Percentiles rank a stretch among this genome's conserved stretches.
phyloP scores from a whole-genome alignment of 2,888 invertebrate genomes.

The Gisinianus flammeolus region DNA sequence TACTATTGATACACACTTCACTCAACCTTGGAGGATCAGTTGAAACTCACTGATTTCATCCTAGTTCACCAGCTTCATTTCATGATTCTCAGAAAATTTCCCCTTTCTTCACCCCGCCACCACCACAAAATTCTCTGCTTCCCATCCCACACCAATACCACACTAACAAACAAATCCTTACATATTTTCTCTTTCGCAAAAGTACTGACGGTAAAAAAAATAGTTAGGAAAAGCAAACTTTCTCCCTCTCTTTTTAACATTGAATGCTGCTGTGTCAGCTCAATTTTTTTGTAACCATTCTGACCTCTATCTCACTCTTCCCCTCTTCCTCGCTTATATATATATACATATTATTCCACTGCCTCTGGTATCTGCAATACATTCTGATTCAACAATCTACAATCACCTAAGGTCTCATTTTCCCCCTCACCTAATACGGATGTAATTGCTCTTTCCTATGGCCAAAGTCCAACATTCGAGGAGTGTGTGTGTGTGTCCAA shows the following conservation, averaged over 20 bases:
- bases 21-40: neutral
- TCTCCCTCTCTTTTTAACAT: neutral
- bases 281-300: neutral
- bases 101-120: neutral
- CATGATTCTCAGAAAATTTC: neutral
- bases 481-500: neutral
- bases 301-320: neutral
- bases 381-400: neutral
- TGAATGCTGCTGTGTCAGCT: neutral
- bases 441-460: constrained; percentile 19
- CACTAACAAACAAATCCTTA: neutral
- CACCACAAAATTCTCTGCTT: too few relatives aligned
- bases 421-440: constrained; percentile 1
- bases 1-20: constrained; percentile 16
- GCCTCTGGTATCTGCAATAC: neutral
- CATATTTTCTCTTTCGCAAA: neutral
- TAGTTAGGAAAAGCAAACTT: neutral
- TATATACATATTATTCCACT: neutral
- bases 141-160: too few relatives aligned
- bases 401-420: constrained; percentile 1
- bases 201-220: too few relatives aligned
- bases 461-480: constrained; percentile 11
- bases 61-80: neutral
- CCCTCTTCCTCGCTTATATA: neutral
- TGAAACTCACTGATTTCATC: neutral